Percentiles rank a stretch among this genome's conserved stretches.
Conservation (phyloP, 2,797 vertebrate genomes). For the Tragelaphus oryx region DNA sequence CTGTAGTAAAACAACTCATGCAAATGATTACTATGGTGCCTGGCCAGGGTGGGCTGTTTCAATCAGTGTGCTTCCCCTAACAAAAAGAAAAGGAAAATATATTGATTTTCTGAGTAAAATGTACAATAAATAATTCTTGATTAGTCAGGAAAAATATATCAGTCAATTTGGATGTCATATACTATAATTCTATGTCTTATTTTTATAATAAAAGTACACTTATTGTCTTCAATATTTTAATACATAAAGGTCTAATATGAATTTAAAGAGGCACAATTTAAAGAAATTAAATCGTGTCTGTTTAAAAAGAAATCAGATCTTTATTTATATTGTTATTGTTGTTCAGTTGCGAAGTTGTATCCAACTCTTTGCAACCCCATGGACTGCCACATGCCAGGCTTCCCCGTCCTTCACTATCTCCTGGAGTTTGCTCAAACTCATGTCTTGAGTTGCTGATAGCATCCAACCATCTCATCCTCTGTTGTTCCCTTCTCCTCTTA, state of each 20-base stretch:
- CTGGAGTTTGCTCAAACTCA: no score
- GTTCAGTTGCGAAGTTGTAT: neutral
- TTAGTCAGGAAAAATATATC: neutral
- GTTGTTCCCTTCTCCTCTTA: no score
- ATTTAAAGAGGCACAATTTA: neutral
- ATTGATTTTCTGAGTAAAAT: neutral
- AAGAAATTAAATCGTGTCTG: neutral
- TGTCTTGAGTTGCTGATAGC: no score
- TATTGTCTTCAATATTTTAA: neutral
- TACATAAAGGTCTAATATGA: neutral
- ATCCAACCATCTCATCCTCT: no score
- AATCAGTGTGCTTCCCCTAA: no score
- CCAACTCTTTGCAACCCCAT: neutral
- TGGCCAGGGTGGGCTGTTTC: no score
- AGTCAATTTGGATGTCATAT: neutral
- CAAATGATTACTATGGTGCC: no score
- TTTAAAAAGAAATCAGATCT: neutral
- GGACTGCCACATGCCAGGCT: neutral
- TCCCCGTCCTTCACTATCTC: no score
- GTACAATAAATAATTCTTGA: neutral
- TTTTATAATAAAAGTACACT: neutral
- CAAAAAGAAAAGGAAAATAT: neutral
- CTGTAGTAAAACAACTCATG: no score
- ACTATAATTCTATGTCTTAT: neutral
- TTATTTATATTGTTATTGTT: neutral